Conservation (phyloP, 2,113 vertebrate species). For the Scortum barcoo region DNA sequence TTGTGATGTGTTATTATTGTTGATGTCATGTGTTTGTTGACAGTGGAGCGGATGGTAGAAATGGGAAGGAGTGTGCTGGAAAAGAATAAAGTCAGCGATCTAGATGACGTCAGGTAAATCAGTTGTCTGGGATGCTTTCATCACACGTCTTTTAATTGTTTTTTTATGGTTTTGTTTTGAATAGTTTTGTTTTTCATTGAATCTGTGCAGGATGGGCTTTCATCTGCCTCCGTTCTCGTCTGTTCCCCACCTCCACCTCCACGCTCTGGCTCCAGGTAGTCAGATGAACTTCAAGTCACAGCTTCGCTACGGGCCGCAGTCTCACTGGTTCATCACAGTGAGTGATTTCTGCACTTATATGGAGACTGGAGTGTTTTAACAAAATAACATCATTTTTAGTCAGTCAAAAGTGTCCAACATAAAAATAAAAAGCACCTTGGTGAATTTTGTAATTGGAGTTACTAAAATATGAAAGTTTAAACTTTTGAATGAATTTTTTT, state of each 20-base stretch:
- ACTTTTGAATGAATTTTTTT: background rate
- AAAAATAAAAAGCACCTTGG: no score
- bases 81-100: slow-evolving; percentile 85
- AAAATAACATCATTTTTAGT: no score
- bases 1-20: no score
- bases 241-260: slow-evolving; percentile 91
- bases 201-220: slow-evolving; percentile 89
- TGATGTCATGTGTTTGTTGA: slow-evolving; percentile 32
- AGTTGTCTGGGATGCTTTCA: background rate
- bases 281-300: slow-evolving; percentile 83
- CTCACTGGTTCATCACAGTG: slow-evolving; percentile 94
- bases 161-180: background rate
- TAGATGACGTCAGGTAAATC: slow-evolving; percentile 86
- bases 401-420: no score
- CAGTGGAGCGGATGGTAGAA: slow-evolving; percentile 90
- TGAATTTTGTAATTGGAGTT: background rate
- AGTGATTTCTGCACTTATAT: slow-evolving; percentile 32
- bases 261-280: slow-evolving; percentile 88
- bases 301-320: slow-evolving; percentile 84
- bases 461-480: background rate
- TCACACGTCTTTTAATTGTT: background rate
- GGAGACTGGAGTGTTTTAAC: background rate
- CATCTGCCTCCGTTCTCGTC: slow-evolving; percentile 90
- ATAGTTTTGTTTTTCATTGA: background rate
- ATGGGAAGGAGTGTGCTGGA: slow-evolving; percentile 87